phyloP scores from a whole-genome alignment of 2,888 invertebrate genomes.

The Gymnosoma rotundatum region DNA sequence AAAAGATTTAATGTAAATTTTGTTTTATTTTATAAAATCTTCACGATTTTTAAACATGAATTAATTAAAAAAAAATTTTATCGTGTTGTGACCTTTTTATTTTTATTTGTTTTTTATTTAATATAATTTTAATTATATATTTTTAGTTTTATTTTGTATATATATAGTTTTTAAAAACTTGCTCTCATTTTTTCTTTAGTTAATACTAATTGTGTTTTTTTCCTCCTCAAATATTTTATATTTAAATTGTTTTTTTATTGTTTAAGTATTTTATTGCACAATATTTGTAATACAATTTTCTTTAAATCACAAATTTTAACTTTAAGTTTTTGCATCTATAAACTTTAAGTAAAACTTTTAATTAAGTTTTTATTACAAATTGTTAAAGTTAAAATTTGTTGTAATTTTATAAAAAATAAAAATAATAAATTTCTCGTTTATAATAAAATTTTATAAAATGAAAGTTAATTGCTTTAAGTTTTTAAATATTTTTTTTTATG shows the following conservation, averaged over 20 bases:
- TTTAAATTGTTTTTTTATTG: slow-evolving; percentile 43
- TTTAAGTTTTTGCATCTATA: slow-evolving; percentile 3
- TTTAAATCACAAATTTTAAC: slow-evolving; percentile 40
- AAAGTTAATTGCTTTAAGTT: background rate
- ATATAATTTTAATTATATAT: slow-evolving; percentile 7
- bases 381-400: slow-evolving; percentile 35
- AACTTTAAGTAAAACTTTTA: background rate
- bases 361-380: background rate
- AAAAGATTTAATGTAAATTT: slow-evolving; percentile 13
- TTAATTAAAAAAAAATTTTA: background rate
- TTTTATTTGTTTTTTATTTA: background rate
- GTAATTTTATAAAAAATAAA: slow-evolving; percentile 17
- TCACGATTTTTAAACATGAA: background rate
- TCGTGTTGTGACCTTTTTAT: background rate
- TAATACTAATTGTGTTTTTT: slow-evolving; percentile 9
- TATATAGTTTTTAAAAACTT: slow-evolving; percentile 2
- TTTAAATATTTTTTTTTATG: background rate
- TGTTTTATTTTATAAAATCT: background rate
- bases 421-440: slow-evolving; percentile 1
- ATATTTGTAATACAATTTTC: no score
- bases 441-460: background rate
- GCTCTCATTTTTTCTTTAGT: slow-evolving; percentile 34
- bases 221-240: background rate
- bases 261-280: slow-evolving; percentile 38
- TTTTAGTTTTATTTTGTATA: slow-evolving; percentile 43